These are phyloP conservation scores for Eidolon dupreanum DNA, from an alignment of 2,797 vertebrate species.

Conservation along the genomic window DNA sequence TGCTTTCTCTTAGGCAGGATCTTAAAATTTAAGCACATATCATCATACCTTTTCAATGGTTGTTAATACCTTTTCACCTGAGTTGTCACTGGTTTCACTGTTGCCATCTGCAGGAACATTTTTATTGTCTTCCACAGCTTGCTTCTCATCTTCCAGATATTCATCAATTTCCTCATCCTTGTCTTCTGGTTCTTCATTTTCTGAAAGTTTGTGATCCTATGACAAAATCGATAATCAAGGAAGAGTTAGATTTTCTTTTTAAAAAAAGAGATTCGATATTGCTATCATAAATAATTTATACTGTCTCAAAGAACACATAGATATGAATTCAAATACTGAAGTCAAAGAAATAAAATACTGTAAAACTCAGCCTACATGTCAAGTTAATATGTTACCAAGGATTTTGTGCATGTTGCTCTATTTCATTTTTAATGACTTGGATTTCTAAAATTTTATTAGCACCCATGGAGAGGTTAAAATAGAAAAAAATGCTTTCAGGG, in stretches of 20 bases:
- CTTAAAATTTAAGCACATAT: not conserved
- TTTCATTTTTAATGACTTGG: conserved; percentile 40
- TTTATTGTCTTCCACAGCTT: not conserved
- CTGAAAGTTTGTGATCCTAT: conserved; percentile 76
- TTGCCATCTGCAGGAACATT: not conserved
- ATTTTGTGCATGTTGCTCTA: not conserved
- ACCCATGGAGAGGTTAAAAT: conserved; percentile 25
- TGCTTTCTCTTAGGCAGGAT: not conserved
- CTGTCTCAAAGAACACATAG: not conserved
- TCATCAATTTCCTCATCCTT: not conserved
- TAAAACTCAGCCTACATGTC: not conserved
- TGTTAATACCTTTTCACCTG: not conserved
- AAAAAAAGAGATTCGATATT: not conserved
- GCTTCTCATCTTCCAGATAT: not conserved
- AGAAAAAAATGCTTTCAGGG: conserved; percentile 5
- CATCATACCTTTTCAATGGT: conserved; percentile 40
- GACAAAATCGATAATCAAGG: conserved; percentile 69
- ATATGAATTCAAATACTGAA: conserved; percentile 54
- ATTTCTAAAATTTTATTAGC: conserved; percentile 40
- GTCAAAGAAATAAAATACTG: conserved; percentile 33
- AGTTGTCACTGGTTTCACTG: not conserved
- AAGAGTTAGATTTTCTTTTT: conserved; percentile 32
- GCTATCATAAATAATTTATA: conserved; percentile 16
- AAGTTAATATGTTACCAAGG: conserved; percentile 11
- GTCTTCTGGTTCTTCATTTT: conserved; percentile 60